Base-by-base conservation (phyloP, 2,113 vertebrate species). In the Scophthalmus maximus region DNA sequence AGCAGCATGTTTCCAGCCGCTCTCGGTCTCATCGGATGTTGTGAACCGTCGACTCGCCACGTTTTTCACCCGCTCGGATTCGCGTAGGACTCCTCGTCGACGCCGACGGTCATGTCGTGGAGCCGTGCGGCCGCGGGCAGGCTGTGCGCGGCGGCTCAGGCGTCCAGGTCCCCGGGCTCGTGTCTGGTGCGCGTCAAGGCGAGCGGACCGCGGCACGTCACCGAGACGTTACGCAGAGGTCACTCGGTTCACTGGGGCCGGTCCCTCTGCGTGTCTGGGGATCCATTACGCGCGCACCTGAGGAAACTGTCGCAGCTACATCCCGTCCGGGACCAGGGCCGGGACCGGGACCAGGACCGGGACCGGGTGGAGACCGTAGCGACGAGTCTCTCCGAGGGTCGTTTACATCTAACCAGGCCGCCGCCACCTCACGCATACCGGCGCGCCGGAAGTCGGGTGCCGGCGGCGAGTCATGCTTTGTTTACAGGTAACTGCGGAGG, bases 1-100 rank as follows among this genome's bases (percentile, higher is more conserved):
- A 20, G 18, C 88, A 85, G 65, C 70, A 79, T 88, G 88, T 84
- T 79, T 70, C 68, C 80, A 34, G 62, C 52, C 12, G 47, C 50
- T 26, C 6, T 34, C 57, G 1, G 1, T 2, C 25, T 4, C 38
- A 70, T 69, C 42, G 68, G 23, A 25, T 9, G 5, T 1, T 5
- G 18, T 1, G 1, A 4, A n/a, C n/a, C 7, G n/a, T 1, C 25
- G 0, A 0, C 5, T 5, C 27, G 53, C 46, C 6, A 14, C 32
- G 6, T 20, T 25, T n/a, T n/a, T n/a, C n/a, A n/a, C n/a, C n/a
- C n/a, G n/a, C n/a, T n/a, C n/a, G n/a, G n/a, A n/a, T n/a, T n/a
- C n/a, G n/a, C n/a, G n/a, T n/a, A n/a, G n/a, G n/a, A n/a, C n/a
- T n/a, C n/a, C n/a, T n/a, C n/a, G n/a, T n/a, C n/a, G n/a, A 27